Evolutionary conservation across 64 coral and sea anemone species (phyloP), one percentile per base, ranked within the genome.

Genomic region (Porites lutea): DNA sequence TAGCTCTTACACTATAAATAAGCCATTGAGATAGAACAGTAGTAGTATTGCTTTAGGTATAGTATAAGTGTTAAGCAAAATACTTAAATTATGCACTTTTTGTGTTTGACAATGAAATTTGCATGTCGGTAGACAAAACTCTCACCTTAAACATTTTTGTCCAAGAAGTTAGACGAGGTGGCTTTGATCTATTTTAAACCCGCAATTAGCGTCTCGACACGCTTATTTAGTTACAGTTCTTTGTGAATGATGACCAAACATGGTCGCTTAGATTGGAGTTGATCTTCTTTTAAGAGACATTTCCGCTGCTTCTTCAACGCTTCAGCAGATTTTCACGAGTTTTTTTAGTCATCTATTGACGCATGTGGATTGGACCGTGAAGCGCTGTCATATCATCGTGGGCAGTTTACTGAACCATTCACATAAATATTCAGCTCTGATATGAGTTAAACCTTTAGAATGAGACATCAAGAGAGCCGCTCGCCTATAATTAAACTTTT

Each of bases 311-410:
- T 6, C 81, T 67, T 49, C 62, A 50, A 21, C 62, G 16, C 43
- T 50, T 66, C 16, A 45, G 14, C 63, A 84, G 48, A 84, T 48
- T 84, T 84, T 46, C 16, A 84, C 13, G 61, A 66, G 79, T 19
- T 20, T 55, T 47, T 15, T 67, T n/a, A 67, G 61, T 84, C 63
- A 84, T 64, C 63, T 51, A 67, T 84, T 84, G 63, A 84, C 63
- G 81, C 44, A 84, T 84, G 81, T 84, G 81, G 81, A 84, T n/a
- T 84, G 61, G 12, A 84, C 37, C 81, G 81, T 84, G 62, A 68
- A 84, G 18, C n/a, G 45, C 44, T 84, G 81, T 84, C 81, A 84
- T 84, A 84, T 84, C 81, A 84, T 65, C 59, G 22, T 64, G 10
- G 22, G 79, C 37, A 61, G 27, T 82, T 69, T 50, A 75, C 47